Base-by-base conservation (phyloP, 2,113 vertebrate species). In the Thunnus maccoyii region DNA sequence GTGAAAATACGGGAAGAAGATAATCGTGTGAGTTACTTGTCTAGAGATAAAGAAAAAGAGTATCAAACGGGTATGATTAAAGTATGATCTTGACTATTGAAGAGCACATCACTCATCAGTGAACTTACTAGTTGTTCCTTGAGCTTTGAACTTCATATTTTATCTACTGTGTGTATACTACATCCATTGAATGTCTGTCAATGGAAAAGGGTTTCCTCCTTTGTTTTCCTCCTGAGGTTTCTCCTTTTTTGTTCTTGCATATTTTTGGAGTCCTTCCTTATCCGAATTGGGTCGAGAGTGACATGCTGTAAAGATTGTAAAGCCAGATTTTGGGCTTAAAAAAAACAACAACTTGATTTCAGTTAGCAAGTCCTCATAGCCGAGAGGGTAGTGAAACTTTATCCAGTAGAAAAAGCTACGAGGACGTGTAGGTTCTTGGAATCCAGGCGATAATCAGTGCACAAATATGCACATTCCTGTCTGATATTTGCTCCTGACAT, bases 401-500 rank as follows among this genome's bases (percentile, higher is more conserved):
- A 32, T 61, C 18, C 12, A 46, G 15, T 10, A 2, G 30, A 36
- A 27, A 22, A 65, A 13, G 51, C 22, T 22, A 20, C 0, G 41
- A 63, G n/a, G 20, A 44, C 25, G 15, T 60, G 57, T 47, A 10
- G 60, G 44, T 10, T 20, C 70, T 57, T 56, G 48, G 50, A 57
- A 47, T 74, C 18, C 22, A 44, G 30, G 8, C 61, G 47, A 73
- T 78, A 81, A 83, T 90, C 78, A 73, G 46, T 32, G 17, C 25
- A 22, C 63, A 80, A 78, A 82, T 77, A 60, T 63, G 72, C 70
- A 66, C 74, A 70, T 69, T 74, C 51, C 58, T 64, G 16, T 58
- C 44, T 76, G 61, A 72, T 64, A 27, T 68, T 74, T 72, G 52
- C 17, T 72, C 57, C 71, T 58, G 68, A 72, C 68, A 67, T 15